Evolutionary conservation across 1,140 invertebrate species (phyloP).

Genomic region (Scaptomyza montana): DNA sequence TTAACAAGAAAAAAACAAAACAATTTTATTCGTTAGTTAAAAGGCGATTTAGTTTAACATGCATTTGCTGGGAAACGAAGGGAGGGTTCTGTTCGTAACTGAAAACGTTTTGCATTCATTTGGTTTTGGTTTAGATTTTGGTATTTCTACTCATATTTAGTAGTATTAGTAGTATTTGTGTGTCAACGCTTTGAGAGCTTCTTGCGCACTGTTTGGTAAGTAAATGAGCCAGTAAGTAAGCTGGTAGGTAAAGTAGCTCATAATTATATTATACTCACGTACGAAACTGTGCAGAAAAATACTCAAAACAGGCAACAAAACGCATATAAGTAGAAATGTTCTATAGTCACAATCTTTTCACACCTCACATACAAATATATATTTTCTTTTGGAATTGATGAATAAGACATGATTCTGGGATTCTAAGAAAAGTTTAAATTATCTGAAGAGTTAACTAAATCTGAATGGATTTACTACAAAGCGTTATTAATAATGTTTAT

Average conservation of each 20-base stretch:
- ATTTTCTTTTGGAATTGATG: not conserved
- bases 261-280: conserved; percentile 81
- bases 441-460: too few species aligned
- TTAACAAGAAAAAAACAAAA: conserved; percentile 31
- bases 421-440: too few species aligned
- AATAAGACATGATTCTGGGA: too few species aligned
- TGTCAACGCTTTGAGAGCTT: conserved; percentile 50
- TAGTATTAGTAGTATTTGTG: conserved; percentile 24
- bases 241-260: conserved; percentile 68
- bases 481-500: too few species aligned
- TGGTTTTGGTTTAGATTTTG: conserved; percentile 22
- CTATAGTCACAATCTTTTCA: not conserved
- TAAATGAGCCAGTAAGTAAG: conserved; percentile 66
- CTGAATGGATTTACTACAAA: too few species aligned
- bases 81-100: conserved; percentile 8
- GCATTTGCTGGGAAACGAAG: not conserved
- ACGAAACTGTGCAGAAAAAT: conserved; percentile 75
- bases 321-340: conserved; percentile 16
- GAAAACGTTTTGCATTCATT: conserved; percentile 46
- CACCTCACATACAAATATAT: conserved; percentile 4
- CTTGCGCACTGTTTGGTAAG: conserved; percentile 35
- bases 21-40: conserved; percentile 69
- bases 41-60: conserved; percentile 68
- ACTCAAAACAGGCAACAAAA: conserved; percentile 42
- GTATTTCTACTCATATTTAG: not conserved